Evolutionary conservation across 2,113 vertebrate genomes (phyloP).

Genomic region (Dipodomys ordii): DNA sequence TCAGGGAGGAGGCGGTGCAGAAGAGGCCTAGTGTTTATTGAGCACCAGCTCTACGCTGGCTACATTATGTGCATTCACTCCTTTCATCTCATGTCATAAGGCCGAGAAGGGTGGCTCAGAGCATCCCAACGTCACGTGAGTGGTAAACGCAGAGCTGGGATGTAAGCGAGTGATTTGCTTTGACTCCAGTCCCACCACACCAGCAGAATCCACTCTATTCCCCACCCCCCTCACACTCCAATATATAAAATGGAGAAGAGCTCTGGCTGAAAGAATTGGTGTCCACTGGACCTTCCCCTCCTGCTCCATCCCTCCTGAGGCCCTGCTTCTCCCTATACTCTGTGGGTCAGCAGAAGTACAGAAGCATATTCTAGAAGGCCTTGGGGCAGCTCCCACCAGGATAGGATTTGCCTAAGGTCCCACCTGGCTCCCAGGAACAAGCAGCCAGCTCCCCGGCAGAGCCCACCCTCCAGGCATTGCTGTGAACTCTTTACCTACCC

Average conservation of each 20-base stretch:
- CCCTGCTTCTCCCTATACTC: not conserved
- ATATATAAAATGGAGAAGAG: not conserved
- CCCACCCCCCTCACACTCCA: not conserved
- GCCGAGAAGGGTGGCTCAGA: constrained; percentile 29
- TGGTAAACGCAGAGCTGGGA: not conserved
- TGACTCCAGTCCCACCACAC: not conserved
- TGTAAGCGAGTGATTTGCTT: constrained; percentile 4
- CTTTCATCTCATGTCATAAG: not conserved
- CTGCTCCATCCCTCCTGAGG: not conserved
- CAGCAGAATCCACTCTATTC: not conserved
- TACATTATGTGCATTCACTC: not conserved
- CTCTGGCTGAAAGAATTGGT: not conserved
- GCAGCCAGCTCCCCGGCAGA: not conserved
- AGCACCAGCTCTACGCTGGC: not conserved
- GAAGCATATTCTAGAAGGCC: not conserved
- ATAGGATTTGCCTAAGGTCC: too few relatives aligned
- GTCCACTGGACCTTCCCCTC: not conserved
- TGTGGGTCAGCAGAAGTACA: not conserved
- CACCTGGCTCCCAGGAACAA: not conserved
- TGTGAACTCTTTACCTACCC: not conserved
- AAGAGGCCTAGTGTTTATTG: not conserved
- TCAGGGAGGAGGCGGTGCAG: not conserved
- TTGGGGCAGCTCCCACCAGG: not conserved
- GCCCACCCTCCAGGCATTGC: not conserved
- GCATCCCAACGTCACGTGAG: not conserved